Conservation (phyloP, 2,797 vertebrate species). For the Heliangelus exortis region DNA sequence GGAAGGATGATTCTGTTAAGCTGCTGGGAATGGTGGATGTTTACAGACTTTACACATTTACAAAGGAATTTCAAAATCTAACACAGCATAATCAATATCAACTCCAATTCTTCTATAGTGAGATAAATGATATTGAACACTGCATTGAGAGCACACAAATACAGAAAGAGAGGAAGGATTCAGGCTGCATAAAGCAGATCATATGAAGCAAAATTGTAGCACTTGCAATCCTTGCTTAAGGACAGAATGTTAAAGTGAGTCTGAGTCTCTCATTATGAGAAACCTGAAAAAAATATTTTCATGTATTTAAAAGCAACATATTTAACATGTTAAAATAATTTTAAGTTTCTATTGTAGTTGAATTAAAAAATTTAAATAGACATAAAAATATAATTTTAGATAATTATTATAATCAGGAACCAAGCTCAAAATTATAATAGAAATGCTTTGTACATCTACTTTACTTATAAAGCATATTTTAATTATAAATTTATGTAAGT, state of each 20-base stretch:
- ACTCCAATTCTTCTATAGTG: conserved; percentile 14
- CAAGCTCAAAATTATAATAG: not conserved
- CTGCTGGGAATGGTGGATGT: conserved; percentile 59
- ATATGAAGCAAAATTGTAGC: not conserved
- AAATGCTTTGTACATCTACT: not conserved
- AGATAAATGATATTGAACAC: not conserved
- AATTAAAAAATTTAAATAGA: not conserved
- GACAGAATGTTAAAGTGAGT: not conserved
- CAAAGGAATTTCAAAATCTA: conserved; percentile 73
- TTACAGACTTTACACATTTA: conserved; percentile 67
- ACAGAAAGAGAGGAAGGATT: not conserved
- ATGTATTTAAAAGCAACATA: not conserved
- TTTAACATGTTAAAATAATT: not conserved
- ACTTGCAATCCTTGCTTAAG: not conserved
- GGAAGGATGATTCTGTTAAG: conserved; percentile 73
- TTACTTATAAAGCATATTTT: not conserved
- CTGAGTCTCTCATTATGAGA: not conserved
- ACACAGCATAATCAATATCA: conserved; percentile 56
- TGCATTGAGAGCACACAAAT: not conserved
- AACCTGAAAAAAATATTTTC: not conserved
- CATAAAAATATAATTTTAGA: not conserved
- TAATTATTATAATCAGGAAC: not conserved
- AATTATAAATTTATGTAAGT: not conserved
- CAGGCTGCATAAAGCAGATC: not conserved
- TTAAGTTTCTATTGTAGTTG: not conserved